phyloP scores from a whole-genome alignment of 2,113 vertebrate species.

The Choloepus hoffmanni region DNA sequence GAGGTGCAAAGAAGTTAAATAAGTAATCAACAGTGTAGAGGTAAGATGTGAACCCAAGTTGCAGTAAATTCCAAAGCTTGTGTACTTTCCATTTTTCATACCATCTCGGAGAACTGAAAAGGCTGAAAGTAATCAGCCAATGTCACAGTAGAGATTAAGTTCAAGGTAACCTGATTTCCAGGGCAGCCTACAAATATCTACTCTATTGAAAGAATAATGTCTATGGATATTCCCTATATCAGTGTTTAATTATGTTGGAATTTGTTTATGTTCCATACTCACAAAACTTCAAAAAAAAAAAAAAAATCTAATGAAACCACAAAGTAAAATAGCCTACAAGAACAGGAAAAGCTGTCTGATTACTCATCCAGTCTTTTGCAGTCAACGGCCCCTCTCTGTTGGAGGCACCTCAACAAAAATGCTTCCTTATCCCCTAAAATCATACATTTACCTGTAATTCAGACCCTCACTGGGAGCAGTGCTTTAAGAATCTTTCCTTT shows the following conservation, averaged over 20 bases:
- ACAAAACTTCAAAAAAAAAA: conserved; percentile 28
- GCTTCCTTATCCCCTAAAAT: neutral
- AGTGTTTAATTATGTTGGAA: neutral
- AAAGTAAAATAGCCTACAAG: neutral
- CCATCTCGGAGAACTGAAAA: neutral
- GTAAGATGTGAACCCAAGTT: neutral
- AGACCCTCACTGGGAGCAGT: neutral
- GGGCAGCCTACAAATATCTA: neutral
- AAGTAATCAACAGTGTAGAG: neutral
- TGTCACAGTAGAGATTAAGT: neutral
- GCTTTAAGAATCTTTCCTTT: neutral
- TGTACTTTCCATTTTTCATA: neutral
- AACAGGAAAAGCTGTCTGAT: neutral
- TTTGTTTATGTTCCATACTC: neutral
- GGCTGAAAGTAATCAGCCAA: neutral
- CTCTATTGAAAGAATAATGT: neutral
- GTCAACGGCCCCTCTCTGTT: neutral
- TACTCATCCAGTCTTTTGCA: neutral
- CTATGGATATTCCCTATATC: neutral
- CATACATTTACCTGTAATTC: neutral
- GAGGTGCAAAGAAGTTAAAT: neutral
- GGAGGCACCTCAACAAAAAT: neutral
- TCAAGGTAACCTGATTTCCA: neutral
- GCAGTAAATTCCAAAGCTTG: neutral
- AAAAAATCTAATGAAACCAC: neutral